phyloP scores from a whole-genome alignment of 2,888 invertebrate genomes.

The Noctua janthe region DNA sequence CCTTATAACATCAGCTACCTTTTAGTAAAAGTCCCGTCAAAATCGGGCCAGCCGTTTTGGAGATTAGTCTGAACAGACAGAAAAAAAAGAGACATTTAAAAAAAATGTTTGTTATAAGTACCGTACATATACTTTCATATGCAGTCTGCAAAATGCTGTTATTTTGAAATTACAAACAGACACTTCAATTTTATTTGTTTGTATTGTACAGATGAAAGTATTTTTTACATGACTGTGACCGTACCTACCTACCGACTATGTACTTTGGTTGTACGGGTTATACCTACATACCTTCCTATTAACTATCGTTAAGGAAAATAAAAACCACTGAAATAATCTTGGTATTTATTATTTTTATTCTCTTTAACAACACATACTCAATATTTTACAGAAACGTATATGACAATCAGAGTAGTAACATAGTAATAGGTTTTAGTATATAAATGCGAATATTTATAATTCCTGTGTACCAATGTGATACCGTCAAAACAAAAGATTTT shows the following conservation, averaged over 20 bases:
- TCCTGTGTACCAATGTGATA: conserved; percentile 79
- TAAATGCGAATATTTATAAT: conserved; percentile 87
- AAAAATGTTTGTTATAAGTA: too few species aligned
- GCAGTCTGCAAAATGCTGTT: not conserved
- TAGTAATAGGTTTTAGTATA: conserved; percentile 87
- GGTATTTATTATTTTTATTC: conserved; percentile 90
- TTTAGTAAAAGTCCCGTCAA: not conserved
- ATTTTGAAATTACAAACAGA: not conserved
- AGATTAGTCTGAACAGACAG: not conserved
- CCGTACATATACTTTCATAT: too few species aligned
- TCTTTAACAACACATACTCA: conserved; percentile 91
- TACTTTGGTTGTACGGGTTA: not conserved
- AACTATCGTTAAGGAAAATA: conserved; percentile 57
- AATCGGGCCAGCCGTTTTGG: not conserved
- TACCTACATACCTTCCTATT: not conserved
- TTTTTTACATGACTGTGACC: not conserved
- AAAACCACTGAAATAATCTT: conserved; percentile 77
- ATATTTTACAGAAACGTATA: conserved; percentile 91
- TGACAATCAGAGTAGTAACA: conserved; percentile 90
- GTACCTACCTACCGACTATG: not conserved
- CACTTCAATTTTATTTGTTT: not conserved
- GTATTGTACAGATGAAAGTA: not conserved
- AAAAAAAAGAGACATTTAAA: too few species aligned
- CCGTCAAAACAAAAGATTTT: conserved; percentile 68
- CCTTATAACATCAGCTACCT: not conserved